Percentiles rank a stretch among this genome's conserved stretches.
Conservation (phyloP, 2,797 vertebrate species). For the Rhinatrema bivittatum region DNA sequence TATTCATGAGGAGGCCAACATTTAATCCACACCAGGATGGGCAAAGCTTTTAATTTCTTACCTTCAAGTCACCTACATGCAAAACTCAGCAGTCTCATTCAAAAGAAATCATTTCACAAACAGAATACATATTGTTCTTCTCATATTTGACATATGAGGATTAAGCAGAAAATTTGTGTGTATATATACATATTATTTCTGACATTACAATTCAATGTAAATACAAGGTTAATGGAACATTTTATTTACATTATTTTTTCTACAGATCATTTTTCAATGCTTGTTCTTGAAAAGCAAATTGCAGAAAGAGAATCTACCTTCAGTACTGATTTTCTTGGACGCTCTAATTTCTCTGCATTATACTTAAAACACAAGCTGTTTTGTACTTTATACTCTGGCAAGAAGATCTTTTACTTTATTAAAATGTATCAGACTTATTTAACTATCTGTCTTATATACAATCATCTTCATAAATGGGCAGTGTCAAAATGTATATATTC, state of each 20-base stretch:
- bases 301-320: no score
- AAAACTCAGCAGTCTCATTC: constrained; percentile 45
- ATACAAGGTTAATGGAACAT: constrained; percentile 2
- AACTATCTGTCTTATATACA: not conserved
- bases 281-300: not conserved
- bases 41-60: constrained; percentile 20
- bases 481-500: not conserved
- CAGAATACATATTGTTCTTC: not conserved
- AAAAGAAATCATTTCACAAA: constrained; percentile 34
- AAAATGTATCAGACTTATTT: not conserved
- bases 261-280: not conserved
- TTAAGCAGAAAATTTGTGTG: constrained; percentile 16
- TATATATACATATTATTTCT: constrained; percentile 23
- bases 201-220: constrained; percentile 19
- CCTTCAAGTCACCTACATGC: constrained; percentile 56
- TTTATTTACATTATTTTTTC: constrained; percentile 23
- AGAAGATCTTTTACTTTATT: not conserved
- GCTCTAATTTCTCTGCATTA: not conserved
- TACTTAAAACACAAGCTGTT: not conserved
- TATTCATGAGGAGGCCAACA: constrained; percentile 32
- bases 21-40: constrained; percentile 14
- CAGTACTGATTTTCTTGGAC: not conserved
- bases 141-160: constrained; percentile 5
- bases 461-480: constrained; percentile 1
- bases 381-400: constrained; percentile 2